Evolutionary conservation across 2,888 invertebrate species (phyloP), one percentile per base, ranked within the genome.

Genomic region (Dusona sp.): DNA sequence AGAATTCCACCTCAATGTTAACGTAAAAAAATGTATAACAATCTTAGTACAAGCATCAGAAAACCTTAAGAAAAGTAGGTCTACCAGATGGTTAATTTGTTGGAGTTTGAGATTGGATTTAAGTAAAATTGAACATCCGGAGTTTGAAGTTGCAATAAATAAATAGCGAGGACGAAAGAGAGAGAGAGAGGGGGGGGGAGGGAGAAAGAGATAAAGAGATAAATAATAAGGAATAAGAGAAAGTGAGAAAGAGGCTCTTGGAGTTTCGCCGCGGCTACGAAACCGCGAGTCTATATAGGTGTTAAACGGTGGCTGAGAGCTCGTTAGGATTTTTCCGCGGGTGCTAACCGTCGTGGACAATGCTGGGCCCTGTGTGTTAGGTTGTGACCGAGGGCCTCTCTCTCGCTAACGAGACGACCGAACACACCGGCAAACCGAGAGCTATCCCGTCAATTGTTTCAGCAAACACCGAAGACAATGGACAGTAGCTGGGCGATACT

Each of bases 241-340:
- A 42, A 67, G 57, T 57, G 74, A 75, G 48, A 65, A 22, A 65
- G 42, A 42, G 29, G 25, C 4, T 33, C 42, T 74, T 45, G 74
- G 19, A 54, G 74, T 67, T 68, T 75, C 25, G 54, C 67, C 81
- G 67, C 54, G 74, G 54, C 16, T 54, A 42, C 29, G 67, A 79
- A 79, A 57, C 38, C 48, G 61, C 51, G 68, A 57, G 51, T 61
- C 42, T 75, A 36, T 83, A 77, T 73, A 89, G 89, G 89, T 89
- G 89, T 89, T 89, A 89, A 89, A 89, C 87, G 89, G 86, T 88
- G 85, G 88, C 89, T 86, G 88, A 89, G 90, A 91, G 92, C 93
- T 94, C 93, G 93, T 94, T 94, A 94, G 94, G 92, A 94, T 94
- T 94, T 94, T 94, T 93, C 94, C 93, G 92, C 91, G 92, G 90